Conservation (phyloP, 2,113 vertebrate genomes). For the Talpa occidentalis region DNA sequence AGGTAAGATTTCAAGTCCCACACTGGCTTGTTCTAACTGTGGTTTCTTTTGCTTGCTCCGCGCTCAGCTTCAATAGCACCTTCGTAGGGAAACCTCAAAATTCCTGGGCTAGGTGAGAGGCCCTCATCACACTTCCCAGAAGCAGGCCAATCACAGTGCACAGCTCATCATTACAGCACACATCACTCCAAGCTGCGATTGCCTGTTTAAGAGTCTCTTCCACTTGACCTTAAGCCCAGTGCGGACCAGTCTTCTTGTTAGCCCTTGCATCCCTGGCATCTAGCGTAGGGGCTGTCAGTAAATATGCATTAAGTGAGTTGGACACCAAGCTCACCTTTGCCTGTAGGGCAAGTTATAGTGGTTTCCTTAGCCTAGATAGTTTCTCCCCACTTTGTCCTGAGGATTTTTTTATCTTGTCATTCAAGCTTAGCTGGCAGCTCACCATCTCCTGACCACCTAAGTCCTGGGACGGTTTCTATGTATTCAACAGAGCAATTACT, state of each 20-base stretch:
- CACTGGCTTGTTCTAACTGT: neutral
- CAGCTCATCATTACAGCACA: neutral
- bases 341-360: rapidly evolving
- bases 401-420: neutral
- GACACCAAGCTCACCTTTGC: neutral
- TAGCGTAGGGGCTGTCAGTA: neutral
- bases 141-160: neutral
- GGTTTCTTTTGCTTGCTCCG: neutral
- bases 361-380: neutral
- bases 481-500: neutral
- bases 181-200: no score
- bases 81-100: neutral
- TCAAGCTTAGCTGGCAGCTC: neutral
- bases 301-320: neutral
- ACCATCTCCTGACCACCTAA: neutral
- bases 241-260: neutral
- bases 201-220: neutral
- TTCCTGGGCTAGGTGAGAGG: neutral
- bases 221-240: neutral
- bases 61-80: neutral
- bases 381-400: neutral
- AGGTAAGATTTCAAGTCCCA: neutral
- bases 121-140: neutral
- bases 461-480: neutral
- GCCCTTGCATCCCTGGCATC: neutral